Evolutionary conservation across 2,888 invertebrate genomes (phyloP).

Genomic region (Dolichopus griseipennis): DNA sequence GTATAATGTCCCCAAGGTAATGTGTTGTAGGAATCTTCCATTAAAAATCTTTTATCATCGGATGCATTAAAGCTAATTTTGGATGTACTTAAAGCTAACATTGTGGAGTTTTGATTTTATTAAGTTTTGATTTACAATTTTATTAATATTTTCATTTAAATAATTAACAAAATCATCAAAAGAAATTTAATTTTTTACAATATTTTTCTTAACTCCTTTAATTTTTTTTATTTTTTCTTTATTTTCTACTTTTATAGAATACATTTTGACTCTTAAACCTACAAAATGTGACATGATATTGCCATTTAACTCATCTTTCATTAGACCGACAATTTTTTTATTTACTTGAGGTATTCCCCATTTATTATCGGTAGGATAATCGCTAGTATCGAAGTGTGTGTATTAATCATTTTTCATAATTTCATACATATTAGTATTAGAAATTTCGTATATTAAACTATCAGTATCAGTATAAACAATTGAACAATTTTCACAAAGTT

Average conservation of each 20-base stretch:
- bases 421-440: no score
- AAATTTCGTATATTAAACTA: no score
- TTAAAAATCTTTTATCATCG: not conserved
- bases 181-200: not conserved
- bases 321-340: conserved; percentile 14
- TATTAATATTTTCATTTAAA: conserved; percentile 14
- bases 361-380: conserved; percentile 26
- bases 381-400: conserved; percentile 31
- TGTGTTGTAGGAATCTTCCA: not conserved
- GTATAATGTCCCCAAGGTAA: not conserved
- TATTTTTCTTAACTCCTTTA: conserved; percentile 15
- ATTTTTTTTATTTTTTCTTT: conserved; percentile 14
- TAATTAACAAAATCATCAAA: conserved; percentile 13
- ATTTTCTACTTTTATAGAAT: no score
- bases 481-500: conserved; percentile 13
- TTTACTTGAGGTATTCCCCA: conserved; percentile 23
- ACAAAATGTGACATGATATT: conserved; percentile 16
- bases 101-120: conserved; percentile 16
- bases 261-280: conserved; percentile 19
- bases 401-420: conserved; percentile 14
- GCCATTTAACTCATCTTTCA: conserved; percentile 17
- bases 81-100: conserved; percentile 12
- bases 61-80: not conserved
- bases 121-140: conserved; percentile 11
- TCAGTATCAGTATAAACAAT: conserved; percentile 20